Conservation (phyloP, 2,888 invertebrate species). For the Pollenia amentaria region DNA sequence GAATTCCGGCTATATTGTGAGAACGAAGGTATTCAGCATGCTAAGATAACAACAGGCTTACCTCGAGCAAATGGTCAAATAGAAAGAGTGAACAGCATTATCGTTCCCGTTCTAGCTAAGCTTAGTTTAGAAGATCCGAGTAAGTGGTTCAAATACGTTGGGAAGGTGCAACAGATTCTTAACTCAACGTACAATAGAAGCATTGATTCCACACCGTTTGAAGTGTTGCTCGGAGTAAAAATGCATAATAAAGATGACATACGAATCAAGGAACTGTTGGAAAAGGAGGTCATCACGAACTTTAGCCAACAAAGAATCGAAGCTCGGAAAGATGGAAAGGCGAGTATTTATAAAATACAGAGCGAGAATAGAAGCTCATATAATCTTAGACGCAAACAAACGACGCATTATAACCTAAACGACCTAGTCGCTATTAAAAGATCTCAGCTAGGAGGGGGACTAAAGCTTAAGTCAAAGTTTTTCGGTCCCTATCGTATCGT, state of each 20-base stretch:
- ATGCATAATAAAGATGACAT: background rate
- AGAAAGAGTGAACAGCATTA: no score
- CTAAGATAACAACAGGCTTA: slow-evolving; percentile 63
- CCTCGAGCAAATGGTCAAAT: slow-evolving; percentile 66
- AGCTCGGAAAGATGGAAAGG: background rate
- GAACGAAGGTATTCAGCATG: background rate
- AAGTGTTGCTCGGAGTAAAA: no score
- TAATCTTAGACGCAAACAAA: slow-evolving; percentile 40
- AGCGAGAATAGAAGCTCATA: slow-evolving; percentile 5
- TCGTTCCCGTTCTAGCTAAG: no score
- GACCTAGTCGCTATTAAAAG: slow-evolving; percentile 49
- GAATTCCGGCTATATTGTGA: background rate
- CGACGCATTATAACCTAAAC: slow-evolving; percentile 16
- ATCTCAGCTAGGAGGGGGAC: slow-evolving; percentile 26
- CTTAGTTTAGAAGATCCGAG: slow-evolving; percentile 42
- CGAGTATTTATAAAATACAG: background rate
- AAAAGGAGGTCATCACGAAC: background rate
- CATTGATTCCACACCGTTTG: slow-evolving; percentile 53
- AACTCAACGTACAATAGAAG: slow-evolving; percentile 46
- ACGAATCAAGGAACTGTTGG: background rate
- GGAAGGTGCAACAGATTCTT: slow-evolving; percentile 40
- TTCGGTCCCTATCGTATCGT: slow-evolving; percentile 5
- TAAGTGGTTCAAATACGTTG: slow-evolving; percentile 25
- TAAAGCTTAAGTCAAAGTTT: background rate
- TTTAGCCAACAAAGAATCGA: background rate